phyloP scores from a whole-genome alignment of 2,113 vertebrate genomes.

The Eudyptes chrysolophus region DNA sequence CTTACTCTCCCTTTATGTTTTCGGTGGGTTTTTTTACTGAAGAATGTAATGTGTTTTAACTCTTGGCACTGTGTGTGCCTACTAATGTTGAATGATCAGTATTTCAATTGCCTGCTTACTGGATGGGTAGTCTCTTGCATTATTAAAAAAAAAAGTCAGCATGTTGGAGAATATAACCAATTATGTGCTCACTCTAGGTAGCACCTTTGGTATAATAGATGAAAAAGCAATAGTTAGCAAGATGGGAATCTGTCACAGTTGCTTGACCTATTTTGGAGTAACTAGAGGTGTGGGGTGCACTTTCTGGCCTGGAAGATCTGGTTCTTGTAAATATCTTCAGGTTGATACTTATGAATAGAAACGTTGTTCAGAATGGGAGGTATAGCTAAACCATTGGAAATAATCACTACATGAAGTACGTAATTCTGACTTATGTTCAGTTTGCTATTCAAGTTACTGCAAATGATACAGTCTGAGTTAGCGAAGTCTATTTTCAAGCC shows the following conservation, averaged over 20 bases:
- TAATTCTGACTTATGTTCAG: neutral
- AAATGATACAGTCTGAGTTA: neutral
- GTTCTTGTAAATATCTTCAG: slow-evolving; percentile 11
- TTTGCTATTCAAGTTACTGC: neutral
- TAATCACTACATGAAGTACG: neutral
- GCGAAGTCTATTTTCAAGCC: fast-evolving
- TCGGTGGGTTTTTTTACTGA: neutral
- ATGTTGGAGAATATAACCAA: neutral
- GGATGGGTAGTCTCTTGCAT: neutral
- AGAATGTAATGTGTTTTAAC: neutral
- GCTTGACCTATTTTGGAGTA: neutral
- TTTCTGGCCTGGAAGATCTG: neutral
- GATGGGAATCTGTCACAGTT: neutral
- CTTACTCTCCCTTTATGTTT: neutral
- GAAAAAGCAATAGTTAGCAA: neutral
- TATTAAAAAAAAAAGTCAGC: neutral
- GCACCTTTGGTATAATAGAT: neutral
- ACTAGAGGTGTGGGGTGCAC: neutral
- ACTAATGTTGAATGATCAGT: neutral
- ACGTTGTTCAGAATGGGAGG: neutral
- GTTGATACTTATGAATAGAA: neutral
- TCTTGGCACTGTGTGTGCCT: neutral
- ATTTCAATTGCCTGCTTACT: neutral
- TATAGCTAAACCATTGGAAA: neutral
- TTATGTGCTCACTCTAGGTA: neutral